Base-by-base conservation (phyloP, 2,888 invertebrate species). In the Pandemis cinnamomeana region DNA sequence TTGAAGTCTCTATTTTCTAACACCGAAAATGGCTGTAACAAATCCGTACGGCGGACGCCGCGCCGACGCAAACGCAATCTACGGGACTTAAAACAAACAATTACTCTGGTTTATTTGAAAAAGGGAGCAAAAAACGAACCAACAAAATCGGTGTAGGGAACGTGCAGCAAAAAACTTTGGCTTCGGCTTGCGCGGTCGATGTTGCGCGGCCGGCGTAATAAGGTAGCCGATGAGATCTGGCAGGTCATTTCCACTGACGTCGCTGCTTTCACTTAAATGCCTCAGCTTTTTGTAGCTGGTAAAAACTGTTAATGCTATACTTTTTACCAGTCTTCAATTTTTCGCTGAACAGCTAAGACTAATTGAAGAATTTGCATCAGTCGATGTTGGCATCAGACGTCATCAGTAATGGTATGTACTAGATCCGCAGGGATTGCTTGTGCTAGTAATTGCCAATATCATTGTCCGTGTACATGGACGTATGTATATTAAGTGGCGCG, bases 31-130 rank as follows among this genome's bases (percentile, higher is more conserved):
- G 84, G 89, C 89, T 89, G 91, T 91, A 89, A 90, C 91, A 89
- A 92, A 93, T 91, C 87, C 86, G 88, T 86, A 83, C 87, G 84
- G 89, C 89, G 89, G 88, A 66, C 73, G 69, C 42, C 58, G 27
- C 64, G 64, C 74, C 53, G 41, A 91, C 88, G 89, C 91, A 91
- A 92, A 91, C 88, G 89, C 91, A 91, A 92, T 91, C 91, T 90
- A 89, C 87, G 86, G 85, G 87, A 85, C 87, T 90, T 93, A 93
- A 92, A 94, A 93, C 94, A 94, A 94, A 94, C 93, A 93, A 93
- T 94, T 93, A 93, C 92, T 91, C 89, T 82, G 89, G 89, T 92
- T 92, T 93, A 90, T 93, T 93, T 91, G 90, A 89, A 90, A 90
- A 91, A 88, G 84, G 87, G 86, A 88, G 89, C 93, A 93, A 93